Base-by-base conservation (phyloP, 2,113 vertebrate genomes). In the Takifugu flavidus region DNA sequence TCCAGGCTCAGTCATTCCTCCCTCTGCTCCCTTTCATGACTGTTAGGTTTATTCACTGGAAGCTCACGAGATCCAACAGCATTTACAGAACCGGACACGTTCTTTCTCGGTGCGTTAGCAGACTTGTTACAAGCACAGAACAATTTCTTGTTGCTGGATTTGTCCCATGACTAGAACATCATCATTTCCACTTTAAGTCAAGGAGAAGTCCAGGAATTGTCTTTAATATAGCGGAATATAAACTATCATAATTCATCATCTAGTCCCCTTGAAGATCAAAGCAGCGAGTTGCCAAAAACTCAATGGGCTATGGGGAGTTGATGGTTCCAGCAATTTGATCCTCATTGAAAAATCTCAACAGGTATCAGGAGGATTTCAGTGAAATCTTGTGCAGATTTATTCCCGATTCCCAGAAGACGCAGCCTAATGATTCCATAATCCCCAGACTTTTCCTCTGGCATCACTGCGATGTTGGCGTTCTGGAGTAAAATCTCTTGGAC, bases 1-100 rank as follows among this genome's bases (percentile, higher is more conserved):
- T 82, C 79, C 86, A 87, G 86, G 69, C 75, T 26, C 78, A 59
- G 70, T 79, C 82, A 72, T 76, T 82, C 78, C 82, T 80, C 5
- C 56, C 72, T 70, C 70, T 70, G 75, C 70, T 65, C 12, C 4
- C 68, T 82, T 74, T 70, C 70, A 78, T 72, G 74, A 77, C 82
- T 74, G 77, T 68, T 84, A 68, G 57, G 15, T 70, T 82, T 83
- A 77, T 82, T 67, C 59, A 42, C 65, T 61, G 67, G 66, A 61
- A 29, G 74, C n/a, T 69, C 75, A 72, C 56, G 3, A 0, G 49
- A 62, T 75, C 63, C 68, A 5, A 54, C 65, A 52, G 74, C 26
- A 61, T 75, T 68, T 66, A 14, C 14, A 6, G 44, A 62, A 53
- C 46, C 54, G 54, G 45, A 31, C 29, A 4, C 29, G 59, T 29